Conservation (phyloP, 2,888 invertebrate species). For the Phasia obesa region DNA sequence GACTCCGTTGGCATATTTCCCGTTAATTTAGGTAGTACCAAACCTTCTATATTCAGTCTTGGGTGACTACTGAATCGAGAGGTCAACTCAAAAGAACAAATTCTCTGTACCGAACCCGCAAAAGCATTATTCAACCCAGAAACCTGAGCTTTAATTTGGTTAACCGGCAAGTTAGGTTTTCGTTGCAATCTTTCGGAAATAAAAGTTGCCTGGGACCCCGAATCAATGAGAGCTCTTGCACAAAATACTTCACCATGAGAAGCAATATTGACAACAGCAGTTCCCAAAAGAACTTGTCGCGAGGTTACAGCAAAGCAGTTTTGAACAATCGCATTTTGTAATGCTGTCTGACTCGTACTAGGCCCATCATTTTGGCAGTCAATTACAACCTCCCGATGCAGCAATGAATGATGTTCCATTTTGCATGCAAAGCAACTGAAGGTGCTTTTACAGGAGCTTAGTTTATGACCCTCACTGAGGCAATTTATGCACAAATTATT, state of each 20-base stretch:
- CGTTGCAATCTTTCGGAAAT: not conserved
- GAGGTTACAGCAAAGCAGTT: not conserved
- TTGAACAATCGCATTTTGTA: too few relatives aligned
- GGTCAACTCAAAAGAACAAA: constrained; percentile 10
- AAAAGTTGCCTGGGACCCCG: too few relatives aligned
- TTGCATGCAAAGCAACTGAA: not conserved
- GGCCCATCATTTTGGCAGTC: too few relatives aligned
- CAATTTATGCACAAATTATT: not conserved
- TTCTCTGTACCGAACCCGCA: constrained; percentile 15
- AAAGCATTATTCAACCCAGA: not conserved
- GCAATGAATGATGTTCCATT: not conserved
- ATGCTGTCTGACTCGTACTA: too few relatives aligned
- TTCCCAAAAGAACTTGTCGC: not conserved
- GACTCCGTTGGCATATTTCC: constrained; percentile 2
- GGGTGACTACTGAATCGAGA: not conserved
- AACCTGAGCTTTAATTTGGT: not conserved
- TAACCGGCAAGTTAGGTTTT: not conserved
- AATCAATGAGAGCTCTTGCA: too few relatives aligned
- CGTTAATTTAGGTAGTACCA: constrained; percentile 4
- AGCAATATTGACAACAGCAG: not conserved
- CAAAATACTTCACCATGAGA: not conserved
- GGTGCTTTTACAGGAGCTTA: not conserved
- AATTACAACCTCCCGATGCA: not conserved
- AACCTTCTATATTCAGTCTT: not conserved
- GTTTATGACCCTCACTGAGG: not conserved